A percentile compares a stretch with the other conserved stretches of the same genome.
These are phyloP conservation scores for Bryconaethiops microstoma DNA, from an alignment of 2,797 vertebrate species.

Conservation along the genomic window DNA sequence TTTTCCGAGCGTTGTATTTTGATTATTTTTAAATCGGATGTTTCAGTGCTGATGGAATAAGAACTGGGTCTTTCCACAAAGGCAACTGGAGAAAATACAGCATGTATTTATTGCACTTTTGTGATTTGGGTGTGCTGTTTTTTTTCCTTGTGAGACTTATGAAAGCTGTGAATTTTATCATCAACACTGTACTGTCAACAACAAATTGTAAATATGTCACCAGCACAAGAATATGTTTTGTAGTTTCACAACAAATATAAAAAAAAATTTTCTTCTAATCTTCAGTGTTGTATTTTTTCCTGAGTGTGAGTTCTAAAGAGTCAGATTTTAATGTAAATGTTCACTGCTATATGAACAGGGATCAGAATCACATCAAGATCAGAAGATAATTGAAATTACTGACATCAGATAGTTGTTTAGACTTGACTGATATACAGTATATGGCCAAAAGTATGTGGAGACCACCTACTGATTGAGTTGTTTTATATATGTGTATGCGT, in stretches of 20 bases:
- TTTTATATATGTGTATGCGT: no score
- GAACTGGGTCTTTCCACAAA: slow-evolving; percentile 59
- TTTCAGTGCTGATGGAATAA: slow-evolving; percentile 62
- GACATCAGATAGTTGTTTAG: no score
- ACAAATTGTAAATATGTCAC: slow-evolving; percentile 85
- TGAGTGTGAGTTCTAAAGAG: no score
- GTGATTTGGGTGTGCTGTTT: slow-evolving; percentile 78
- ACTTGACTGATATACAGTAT: no score
- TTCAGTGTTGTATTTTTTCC: slow-evolving; percentile 23
- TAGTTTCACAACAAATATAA: slow-evolving; percentile 84
- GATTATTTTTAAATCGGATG: slow-evolving; percentile 62
- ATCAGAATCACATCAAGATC: no score
- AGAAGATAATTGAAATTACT: no score
- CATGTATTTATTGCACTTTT: slow-evolving; percentile 84
- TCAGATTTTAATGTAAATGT: no score
- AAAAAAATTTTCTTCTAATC: slow-evolving; percentile 74
- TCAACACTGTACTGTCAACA: slow-evolving; percentile 78
- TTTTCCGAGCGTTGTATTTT: slow-evolving; percentile 62
- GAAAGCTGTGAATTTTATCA: slow-evolving; percentile 86
- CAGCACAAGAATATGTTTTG: slow-evolving; percentile 82
- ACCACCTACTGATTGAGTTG: no score
- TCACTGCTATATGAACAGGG: no score
- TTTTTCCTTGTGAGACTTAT: slow-evolving; percentile 71
- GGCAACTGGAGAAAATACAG: slow-evolving; percentile 65
- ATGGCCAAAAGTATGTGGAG: no score